Base-by-base conservation (phyloP, 2,888 invertebrate genomes). In the Lissocephala sabroskyi region DNA sequence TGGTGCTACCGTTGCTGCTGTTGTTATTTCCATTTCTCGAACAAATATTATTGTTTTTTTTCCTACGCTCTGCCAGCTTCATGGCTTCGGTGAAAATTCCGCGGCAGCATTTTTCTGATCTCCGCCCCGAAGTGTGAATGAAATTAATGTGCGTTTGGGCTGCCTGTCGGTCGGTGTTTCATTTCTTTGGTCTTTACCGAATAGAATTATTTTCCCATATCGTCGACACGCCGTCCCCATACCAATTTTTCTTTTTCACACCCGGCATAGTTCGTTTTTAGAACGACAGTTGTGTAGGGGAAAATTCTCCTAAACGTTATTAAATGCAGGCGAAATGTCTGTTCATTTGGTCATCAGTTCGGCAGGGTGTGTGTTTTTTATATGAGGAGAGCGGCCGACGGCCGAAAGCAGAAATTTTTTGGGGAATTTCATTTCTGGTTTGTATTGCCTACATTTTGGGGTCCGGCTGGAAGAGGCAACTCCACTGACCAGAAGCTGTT, bases 31-130 rank as follows among this genome's bases (percentile, higher is more conserved):
- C 3, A 23, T 23, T 37, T 14, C 17, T 46, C 75, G 78, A 66
- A 73, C 76, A 73, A 73, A 73, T 78, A 73, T 73, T 73, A 78
- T 73, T 77, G 71, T 77, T 73, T 65, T n/a, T n/a, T n/a, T n/a
- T n/a, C n/a, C n/a, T n/a, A n/a, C n/a, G n/a, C n/a, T n/a, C n/a
- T n/a, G n/a, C n/a, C n/a, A n/a, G n/a, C n/a, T n/a, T n/a, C n/a
- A n/a, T n/a, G n/a, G n/a, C n/a, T n/a, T n/a, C n/a, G n/a, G n/a
- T n/a, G n/a, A n/a, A n/a, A n/a, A n/a, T n/a, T n/a, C n/a, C n/a
- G n/a, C n/a, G n/a, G n/a, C n/a, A n/a, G n/a, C 65, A 65, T 42
- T 16, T 33, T 70, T 64, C 58, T 49, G 35, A 63, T 63, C 52
- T 56, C 54, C 50, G 57, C 53, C 56, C 53, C 52, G 53, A 70